These are phyloP conservation scores for Dicyrtomina minuta DNA, from an alignment of 2,888 invertebrate genomes.

Conservation along the genomic window DNA sequence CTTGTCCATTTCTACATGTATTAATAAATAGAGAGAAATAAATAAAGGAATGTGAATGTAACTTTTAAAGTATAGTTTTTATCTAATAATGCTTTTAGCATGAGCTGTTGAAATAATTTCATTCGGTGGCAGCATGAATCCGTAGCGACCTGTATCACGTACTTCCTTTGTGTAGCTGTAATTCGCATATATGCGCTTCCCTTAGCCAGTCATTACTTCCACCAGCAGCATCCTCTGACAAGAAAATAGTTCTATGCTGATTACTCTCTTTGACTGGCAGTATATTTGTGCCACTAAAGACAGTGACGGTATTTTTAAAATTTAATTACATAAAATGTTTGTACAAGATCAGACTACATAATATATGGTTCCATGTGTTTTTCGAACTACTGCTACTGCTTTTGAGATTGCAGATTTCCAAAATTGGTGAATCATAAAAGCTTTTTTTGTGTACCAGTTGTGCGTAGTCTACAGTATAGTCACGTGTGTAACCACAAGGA, in stretches of 20 bases:
- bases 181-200: slow-evolving; percentile 40
- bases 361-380: slow-evolving; percentile 22
- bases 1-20: too few relatives aligned
- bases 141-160: slow-evolving; percentile 68
- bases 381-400: slow-evolving; percentile 8
- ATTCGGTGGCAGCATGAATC: slow-evolving; percentile 1
- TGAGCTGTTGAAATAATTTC: slow-evolving; percentile 17
- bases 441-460: too few relatives aligned
- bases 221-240: slow-evolving; percentile 46
- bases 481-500: slow-evolving; percentile 12
- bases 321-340: slow-evolving; percentile 16
- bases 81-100: too few relatives aligned
- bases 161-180: slow-evolving; percentile 67
- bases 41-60: too few relatives aligned
- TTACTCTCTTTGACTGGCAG: too few relatives aligned
- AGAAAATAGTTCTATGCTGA: too few relatives aligned
- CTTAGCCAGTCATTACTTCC: slow-evolving; percentile 54
- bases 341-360: slow-evolving; percentile 17
- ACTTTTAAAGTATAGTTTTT: too few relatives aligned
- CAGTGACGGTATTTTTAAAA: too few relatives aligned
- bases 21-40: too few relatives aligned
- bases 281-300: too few relatives aligned
- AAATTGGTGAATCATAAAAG: too few relatives aligned
- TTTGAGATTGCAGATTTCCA: slow-evolving; percentile 9
- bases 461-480: slow-evolving; percentile 1